These are phyloP conservation scores for Boulengeromyrus knoepffleri DNA, from an alignment of 2,113 vertebrate species.

Conservation along the genomic window DNA sequence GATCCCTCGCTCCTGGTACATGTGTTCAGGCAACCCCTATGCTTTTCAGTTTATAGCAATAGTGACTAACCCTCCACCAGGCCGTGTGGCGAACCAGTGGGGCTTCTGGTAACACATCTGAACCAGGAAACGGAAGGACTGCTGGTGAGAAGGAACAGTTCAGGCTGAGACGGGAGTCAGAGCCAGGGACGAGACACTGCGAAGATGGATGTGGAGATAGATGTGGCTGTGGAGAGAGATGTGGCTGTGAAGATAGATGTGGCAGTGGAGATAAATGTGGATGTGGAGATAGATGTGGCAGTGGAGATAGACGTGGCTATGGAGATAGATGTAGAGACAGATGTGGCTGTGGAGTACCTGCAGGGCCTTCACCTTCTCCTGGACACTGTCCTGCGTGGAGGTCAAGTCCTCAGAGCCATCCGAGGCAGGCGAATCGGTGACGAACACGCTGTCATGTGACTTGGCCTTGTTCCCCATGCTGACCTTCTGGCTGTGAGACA, in stretches of 20 bases:
- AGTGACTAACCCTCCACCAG: background rate
- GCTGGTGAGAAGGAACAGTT: background rate
- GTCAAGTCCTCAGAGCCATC: conserved; percentile 50
- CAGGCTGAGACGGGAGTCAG: background rate
- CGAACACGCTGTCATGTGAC: conserved; percentile 83
- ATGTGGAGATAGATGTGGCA: background rate
- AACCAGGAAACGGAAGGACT: background rate
- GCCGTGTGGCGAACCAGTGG: background rate
- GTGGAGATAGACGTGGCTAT: background rate
- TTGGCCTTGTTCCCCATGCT: conserved; percentile 72
- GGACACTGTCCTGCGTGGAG: conserved; percentile 66
- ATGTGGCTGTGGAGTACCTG: conserved; percentile 57
- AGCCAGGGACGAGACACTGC: too few species aligned
- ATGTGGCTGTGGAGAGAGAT: background rate
- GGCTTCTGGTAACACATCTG: background rate
- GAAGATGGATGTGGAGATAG: background rate
- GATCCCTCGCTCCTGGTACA: background rate
- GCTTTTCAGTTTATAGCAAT: background rate
- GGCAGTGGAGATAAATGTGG: background rate
- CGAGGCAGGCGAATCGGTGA: conserved; percentile 53
- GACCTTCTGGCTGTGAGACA: conserved; percentile 63
- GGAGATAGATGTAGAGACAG: too few species aligned
- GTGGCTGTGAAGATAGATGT: background rate
- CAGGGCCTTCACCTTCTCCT: conserved; percentile 75
- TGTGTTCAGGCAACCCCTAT: background rate